Base-by-base conservation (phyloP, 2,797 vertebrate species). In the Loris lydekkerianus region DNA sequence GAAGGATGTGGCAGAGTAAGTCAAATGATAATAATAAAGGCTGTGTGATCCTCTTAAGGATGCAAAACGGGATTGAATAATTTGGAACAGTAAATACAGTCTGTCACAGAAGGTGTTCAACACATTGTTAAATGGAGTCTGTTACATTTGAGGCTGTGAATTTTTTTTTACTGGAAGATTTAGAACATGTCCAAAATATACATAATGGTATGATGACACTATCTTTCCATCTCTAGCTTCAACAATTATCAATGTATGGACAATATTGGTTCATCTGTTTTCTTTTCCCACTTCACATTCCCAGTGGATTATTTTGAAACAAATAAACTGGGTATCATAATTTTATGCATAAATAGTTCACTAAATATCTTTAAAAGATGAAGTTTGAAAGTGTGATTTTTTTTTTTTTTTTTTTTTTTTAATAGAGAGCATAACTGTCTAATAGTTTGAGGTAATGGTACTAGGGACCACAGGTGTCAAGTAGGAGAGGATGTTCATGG, bases 241-340 rank as follows among this genome's bases (percentile, higher is more conserved):
- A 89, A 10, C 43, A 81, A 10, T 93, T 81, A 85, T n/a, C 63
- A 46, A 15, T 83, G 7, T 17, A 15, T 34, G n/a, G 31, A 49
- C 37, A 63, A 8, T 85, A 58, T 92, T 65, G 58, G 37, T 69
- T 95, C 40, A 73, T 94, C 37, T 92, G 0, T 95, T 78, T 93
- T 10, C 34, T 89, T 84, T 20, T 27, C n/a, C 25, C 80, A 3
- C 14, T 69, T 94, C 31, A 14, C 31, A 67, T 15, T 27, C 46
- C 37, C 34, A 90, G 11, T 72, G 63, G 70, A 53, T 95, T 89
- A 86, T 89, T 93, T 91, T 93, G 69, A 88, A 92, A 78, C 85
- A 78, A 53, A 34, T 34, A 34, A 34, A 34, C 69, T 89, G 21
- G 56, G 49, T 86, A 76, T 78, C 60, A 46, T 95, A 61, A 86